These are phyloP conservation scores for Slavum lentiscoides DNA, from an alignment of 2,888 invertebrate species.

Conservation along the genomic window DNA sequence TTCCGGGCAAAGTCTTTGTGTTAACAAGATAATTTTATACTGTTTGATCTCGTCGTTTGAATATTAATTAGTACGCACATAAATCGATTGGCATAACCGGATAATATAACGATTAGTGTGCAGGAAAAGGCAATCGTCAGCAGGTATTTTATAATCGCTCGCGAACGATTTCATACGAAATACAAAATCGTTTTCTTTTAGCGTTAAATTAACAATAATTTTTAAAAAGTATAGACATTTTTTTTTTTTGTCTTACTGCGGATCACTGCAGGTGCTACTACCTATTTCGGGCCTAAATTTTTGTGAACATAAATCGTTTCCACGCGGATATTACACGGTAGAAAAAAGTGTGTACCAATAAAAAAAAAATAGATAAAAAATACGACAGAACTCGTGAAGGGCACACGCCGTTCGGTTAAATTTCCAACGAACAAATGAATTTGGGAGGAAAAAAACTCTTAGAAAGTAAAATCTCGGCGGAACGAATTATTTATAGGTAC, in stretches of 20 bases:
- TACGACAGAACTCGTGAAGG: neutral
- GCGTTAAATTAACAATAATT: no score
- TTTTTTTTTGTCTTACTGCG: no score
- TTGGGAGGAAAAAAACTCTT: constrained; percentile 16
- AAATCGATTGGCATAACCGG: constrained; percentile 5
- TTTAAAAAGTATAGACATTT: no score
- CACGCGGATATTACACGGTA: no score
- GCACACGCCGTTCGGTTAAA: neutral
- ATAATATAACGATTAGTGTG: neutral
- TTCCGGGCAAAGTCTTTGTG: constrained; percentile 1
- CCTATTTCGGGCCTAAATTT: no score
- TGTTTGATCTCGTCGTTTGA: constrained; percentile 17
- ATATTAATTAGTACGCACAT: neutral
- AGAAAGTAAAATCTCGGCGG: constrained; percentile 50
- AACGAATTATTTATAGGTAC: constrained; percentile 42
- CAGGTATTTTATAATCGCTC: no score
- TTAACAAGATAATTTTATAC: neutral
- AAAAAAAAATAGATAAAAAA: neutral
- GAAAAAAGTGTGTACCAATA: no score
- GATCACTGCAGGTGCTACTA: no score
- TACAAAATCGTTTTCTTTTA: no score
- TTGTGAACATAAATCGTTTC: no score
- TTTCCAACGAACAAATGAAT: constrained; percentile 20
- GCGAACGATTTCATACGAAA: no score
- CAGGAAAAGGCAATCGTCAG: neutral